Base-by-base conservation (phyloP, 2,113 vertebrate species). In the Petrocephalus microphthalmus region DNA sequence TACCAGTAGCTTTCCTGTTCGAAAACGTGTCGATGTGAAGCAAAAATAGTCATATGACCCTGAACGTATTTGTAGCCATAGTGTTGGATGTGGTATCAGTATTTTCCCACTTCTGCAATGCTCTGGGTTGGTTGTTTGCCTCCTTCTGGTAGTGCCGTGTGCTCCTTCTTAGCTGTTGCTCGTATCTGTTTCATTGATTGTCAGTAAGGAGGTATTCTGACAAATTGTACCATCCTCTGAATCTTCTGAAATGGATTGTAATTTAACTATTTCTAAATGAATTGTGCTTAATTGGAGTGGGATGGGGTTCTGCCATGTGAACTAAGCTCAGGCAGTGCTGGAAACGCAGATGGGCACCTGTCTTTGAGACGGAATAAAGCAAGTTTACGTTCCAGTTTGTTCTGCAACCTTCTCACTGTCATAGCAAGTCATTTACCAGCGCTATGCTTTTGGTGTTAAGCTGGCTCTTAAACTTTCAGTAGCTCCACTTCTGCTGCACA, bases 101-200 rank as follows among this genome's bases (percentile, higher is more conserved):
- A 87, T 37, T 52, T 51, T 60, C 74, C 33, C 45, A 53, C 5
- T 37, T 67, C 87, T 64, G 49, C 33, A 54, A 57, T 90, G 89
- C 90, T 92, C 94, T 94, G 94, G 92, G 90, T 94, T 95, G 94
- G 89, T 94, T 90, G 96, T 95, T 84, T 81, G 82, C 88, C 53
- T 81, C 25, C 83, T 64, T 88, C 84, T 93, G 95, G 94, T 71
- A 42, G 87, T 74, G 42, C 92, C 91, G 89, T 96, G 95, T 96
- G 94, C 91, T 94, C 96, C 95, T 96, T 97, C 95, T 96, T 95
- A 95, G 96, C 93, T 93, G 92, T 92, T 95, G 92, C 92, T 95
- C 92, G 91, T 91, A 90, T 92, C 89, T 90, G 91, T 92, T 93
- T 93, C 92, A 88, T 93, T 90, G 85, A 93, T 94, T 93, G 94